A percentile compares a stretch with the other conserved stretches of the same genome.
These are phyloP conservation scores for Sebastes umbrosus DNA, from an alignment of 2,797 vertebrate species.

Conservation along the genomic window DNA sequence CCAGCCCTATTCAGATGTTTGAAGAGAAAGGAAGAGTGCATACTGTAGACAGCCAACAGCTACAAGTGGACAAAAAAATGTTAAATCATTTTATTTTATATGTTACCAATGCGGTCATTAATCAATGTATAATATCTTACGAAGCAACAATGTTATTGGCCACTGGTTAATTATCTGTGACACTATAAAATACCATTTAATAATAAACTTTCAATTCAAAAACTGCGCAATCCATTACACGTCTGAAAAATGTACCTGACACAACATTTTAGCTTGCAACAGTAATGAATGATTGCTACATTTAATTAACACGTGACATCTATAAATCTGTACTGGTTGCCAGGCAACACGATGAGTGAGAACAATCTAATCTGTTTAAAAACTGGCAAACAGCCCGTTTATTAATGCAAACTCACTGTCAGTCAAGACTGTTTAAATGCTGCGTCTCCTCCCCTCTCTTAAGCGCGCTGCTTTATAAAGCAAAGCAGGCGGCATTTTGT, in stretches of 20 bases:
- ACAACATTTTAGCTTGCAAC: background rate
- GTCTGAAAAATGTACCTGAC: background rate
- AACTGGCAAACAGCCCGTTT: slow-evolving; percentile 14
- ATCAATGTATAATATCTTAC: background rate
- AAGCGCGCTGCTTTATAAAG: background rate
- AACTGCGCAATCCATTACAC: background rate
- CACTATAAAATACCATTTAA: background rate
- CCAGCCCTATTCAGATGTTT: background rate
- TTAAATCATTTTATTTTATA: background rate
- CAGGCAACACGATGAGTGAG: slow-evolving; percentile 3
- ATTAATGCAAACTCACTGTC: slow-evolving; percentile 29
- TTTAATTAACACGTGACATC: background rate
- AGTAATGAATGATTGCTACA: background rate
- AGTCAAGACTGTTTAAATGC: slow-evolving; percentile 14
- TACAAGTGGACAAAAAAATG: background rate
- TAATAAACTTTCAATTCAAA: background rate
- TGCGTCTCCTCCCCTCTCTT: background rate
- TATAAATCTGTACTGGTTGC: background rate
- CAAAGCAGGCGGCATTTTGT: slow-evolving; percentile 16
- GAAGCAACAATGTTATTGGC: background rate
- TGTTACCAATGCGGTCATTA: background rate
- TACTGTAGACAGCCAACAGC: background rate
- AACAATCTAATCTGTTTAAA: slow-evolving; percentile 25
- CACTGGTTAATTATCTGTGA: background rate
- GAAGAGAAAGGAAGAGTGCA: background rate